Percentiles rank a stretch among this genome's conserved stretches.
Conservation (phyloP, 2,113 vertebrate genomes). For the Probosciger aterrimus region DNA sequence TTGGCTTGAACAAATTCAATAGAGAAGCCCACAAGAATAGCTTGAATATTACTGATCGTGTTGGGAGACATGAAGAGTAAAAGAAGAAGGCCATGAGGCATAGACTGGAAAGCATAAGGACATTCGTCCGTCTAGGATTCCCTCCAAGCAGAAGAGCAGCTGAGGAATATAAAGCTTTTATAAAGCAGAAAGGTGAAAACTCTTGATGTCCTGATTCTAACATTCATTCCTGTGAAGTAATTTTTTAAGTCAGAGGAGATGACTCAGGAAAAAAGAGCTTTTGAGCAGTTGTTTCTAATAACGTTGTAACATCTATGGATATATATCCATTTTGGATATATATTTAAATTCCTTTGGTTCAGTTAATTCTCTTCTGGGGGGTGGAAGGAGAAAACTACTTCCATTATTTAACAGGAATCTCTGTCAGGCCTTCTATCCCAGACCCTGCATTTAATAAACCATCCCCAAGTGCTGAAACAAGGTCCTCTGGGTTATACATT, state of each 20-base stretch:
- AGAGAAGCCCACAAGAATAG: neutral
- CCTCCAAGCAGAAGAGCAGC: neutral
- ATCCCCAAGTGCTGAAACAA: neutral
- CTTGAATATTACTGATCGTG: neutral
- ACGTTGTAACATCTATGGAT: neutral
- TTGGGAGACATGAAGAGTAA: neutral
- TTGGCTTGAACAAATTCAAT: neutral
- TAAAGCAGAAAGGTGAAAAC: neutral
- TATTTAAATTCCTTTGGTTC: neutral
- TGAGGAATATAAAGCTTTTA: conserved; percentile 20
- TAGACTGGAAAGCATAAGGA: neutral
- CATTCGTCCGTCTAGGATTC: neutral
- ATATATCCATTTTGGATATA: neutral
- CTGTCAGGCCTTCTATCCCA: neutral
- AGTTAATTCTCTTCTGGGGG: neutral
- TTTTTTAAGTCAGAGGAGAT: neutral
- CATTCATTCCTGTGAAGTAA: neutral
- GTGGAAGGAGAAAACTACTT: neutral
- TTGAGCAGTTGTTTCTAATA: neutral
- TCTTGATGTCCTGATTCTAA: neutral
- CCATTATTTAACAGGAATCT: neutral
- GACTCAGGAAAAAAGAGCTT: neutral
- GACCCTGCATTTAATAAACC: neutral
- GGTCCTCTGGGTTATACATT: neutral
- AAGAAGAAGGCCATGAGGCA: neutral